These are phyloP conservation scores for Falcaria lacertinaria DNA, from an alignment of 2,888 invertebrate species.

Conservation along the genomic window DNA sequence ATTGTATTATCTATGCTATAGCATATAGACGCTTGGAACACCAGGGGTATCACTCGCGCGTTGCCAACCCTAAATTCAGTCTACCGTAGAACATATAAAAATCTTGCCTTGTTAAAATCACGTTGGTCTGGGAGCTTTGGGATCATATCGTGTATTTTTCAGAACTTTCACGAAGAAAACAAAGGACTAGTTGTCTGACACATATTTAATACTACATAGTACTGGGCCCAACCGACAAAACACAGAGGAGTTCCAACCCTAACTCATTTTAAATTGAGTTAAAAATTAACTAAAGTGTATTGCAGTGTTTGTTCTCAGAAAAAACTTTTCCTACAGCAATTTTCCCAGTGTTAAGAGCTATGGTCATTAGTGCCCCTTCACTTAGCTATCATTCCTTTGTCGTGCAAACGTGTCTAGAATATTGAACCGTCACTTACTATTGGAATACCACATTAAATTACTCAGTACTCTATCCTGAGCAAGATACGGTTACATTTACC, in stretches of 20 bases:
- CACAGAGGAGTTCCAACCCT: background rate
- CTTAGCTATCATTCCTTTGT: conserved; percentile 46
- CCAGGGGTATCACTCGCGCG: too few species aligned
- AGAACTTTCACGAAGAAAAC: too few species aligned
- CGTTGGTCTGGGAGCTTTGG: too few species aligned
- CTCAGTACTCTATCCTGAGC: background rate
- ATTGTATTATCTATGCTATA: too few species aligned
- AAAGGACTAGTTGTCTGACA: too few species aligned
- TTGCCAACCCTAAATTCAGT: too few species aligned
- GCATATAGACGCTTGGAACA: too few species aligned
- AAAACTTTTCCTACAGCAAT: conserved; percentile 14
- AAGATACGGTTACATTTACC: conserved; percentile 17
- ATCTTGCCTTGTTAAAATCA: too few species aligned
- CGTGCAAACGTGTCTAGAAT: conserved; percentile 46
- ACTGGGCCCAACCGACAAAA: conserved; percentile 20
- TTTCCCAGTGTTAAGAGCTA: conserved; percentile 30
- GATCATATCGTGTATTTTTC: too few species aligned
- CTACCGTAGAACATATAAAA: too few species aligned
- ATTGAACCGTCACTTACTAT: conserved; percentile 42
- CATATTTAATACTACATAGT: conserved; percentile 6
- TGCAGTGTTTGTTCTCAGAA: background rate
- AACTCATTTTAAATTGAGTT: too few species aligned
- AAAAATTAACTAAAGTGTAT: background rate
- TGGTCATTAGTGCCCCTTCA: conserved; percentile 32
- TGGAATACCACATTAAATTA: conserved; percentile 25